Conservation (phyloP, 2,113 vertebrate species). For the Vimba vimba region DNA sequence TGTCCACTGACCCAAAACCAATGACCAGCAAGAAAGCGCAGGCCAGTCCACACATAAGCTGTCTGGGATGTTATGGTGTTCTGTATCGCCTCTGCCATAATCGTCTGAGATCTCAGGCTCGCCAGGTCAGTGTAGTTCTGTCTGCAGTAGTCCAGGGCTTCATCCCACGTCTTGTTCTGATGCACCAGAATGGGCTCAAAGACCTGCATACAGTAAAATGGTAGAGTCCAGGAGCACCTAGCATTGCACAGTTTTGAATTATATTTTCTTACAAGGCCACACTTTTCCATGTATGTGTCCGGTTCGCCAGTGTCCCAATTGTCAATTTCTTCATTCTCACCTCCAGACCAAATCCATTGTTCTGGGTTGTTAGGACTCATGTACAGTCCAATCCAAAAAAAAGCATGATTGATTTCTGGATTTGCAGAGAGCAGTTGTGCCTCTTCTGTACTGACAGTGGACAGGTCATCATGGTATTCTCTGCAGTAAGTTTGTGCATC, state of each 20-base stretch:
- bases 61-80: neutral
- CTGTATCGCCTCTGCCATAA: neutral
- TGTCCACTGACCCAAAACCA: slow-evolving; percentile 26
- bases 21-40: neutral
- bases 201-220: neutral
- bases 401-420: fast-evolving
- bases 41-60: slow-evolving; percentile 22
- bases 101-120: neutral
- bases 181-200: neutral
- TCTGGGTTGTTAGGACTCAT: neutral
- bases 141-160: slow-evolving; percentile 27
- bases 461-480: neutral
- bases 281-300: fast-evolving
- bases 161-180: slow-evolving; percentile 2
- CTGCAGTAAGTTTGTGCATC: neutral
- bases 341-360: slow-evolving; percentile 33
- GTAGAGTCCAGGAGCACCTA: fast-evolving
- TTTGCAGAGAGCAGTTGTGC: neutral
- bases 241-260: neutral
- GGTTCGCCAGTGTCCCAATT: neutral
- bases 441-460: neutral
- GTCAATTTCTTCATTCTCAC: neutral
- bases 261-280: fast-evolving
- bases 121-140: neutral
- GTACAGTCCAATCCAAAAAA: no score